phyloP scores from a whole-genome alignment of 2,888 invertebrate genomes.

The Meganola albula region DNA sequence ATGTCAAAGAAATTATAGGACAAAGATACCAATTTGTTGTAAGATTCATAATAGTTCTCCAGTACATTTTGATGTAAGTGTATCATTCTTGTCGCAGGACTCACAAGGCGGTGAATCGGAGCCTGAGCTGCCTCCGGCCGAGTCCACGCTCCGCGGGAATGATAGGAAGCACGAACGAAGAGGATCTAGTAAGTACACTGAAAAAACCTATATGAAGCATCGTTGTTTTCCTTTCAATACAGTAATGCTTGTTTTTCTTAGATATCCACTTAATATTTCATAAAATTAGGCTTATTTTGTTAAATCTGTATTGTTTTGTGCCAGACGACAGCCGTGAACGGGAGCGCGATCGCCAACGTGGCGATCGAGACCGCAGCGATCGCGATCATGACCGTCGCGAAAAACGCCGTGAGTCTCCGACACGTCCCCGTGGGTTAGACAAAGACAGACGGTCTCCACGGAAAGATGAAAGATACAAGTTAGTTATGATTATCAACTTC shows the following conservation, averaged over 20 bases:
- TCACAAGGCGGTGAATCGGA: constrained; percentile 65
- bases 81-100: constrained; percentile 59
- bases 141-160: constrained; percentile 32
- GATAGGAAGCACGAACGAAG: constrained; percentile 32
- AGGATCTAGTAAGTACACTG: constrained; percentile 32
- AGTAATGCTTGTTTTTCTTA: too few species aligned
- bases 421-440: constrained; percentile 23
- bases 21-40: too few species aligned
- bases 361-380: constrained; percentile 23
- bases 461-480: constrained; percentile 44
- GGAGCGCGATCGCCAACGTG: too few species aligned
- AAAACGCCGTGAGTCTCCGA: constrained; percentile 28
- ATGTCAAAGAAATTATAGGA: too few species aligned
- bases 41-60: too few species aligned
- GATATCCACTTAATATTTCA: too few species aligned
- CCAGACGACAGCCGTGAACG: constrained; percentile 41
- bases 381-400: constrained; percentile 16
- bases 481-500: constrained; percentile 5
- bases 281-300: too few species aligned
- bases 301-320: too few species aligned
- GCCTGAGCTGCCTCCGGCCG: constrained; percentile 65
- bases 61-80: constrained; percentile 16
- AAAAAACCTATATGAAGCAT: neutral
- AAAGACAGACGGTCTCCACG: constrained; percentile 39
- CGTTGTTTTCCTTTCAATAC: too few species aligned